Evolutionary conservation across 2,888 invertebrate genomes (phyloP), one percentile per base, ranked within the genome.

Genomic region (Drosophila demipolita): DNA sequence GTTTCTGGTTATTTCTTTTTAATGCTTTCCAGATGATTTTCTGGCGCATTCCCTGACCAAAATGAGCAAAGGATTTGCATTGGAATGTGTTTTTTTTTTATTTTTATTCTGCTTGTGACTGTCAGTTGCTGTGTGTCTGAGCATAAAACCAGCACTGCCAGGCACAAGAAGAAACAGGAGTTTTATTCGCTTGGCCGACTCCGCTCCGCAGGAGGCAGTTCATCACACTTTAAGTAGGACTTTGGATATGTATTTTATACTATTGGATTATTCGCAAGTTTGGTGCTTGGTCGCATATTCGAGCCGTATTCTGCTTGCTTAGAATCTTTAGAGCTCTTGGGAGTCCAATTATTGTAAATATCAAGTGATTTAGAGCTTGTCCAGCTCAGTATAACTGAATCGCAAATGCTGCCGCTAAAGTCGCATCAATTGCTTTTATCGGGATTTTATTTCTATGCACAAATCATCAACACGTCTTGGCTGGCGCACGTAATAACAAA

Each of bases 361-460:
- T 87, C 75, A 83, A 87, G 80, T 77, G 81, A 83, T 85, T 83
- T 85, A 68, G 68, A 67, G 23, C 55, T 60, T 50, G 63, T 68
- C 62, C 66, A 67, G 68, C 69, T 78, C 70, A 53, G 8, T 38
- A 42, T 29, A 29, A 32, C 40, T 20, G 40, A 40, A 38, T 64
- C 48, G 63, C 71, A 80, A 36, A 54, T 36, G 17, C 36, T 26
- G 26, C 23, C n/a, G 52, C 52, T 73, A 78, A 72, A 55, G 64
- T 76, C 66, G 71, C 73, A 88, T 86, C 88, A 83, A 88, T 88
- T 80, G 78, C 82, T 83, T 86, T 82, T 78, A 45, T 87, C 81
- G 73, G 12, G 59, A 55, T 59, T 67, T 54, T 33, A 26, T 50
- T 68, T 20, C 36, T 32, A 40, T 35, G 59, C 54, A 60, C 78